Evolutionary conservation across 2,113 vertebrate species (phyloP), one percentile per base, ranked within the genome.

Genomic region (Plotosus lineatus): DNA sequence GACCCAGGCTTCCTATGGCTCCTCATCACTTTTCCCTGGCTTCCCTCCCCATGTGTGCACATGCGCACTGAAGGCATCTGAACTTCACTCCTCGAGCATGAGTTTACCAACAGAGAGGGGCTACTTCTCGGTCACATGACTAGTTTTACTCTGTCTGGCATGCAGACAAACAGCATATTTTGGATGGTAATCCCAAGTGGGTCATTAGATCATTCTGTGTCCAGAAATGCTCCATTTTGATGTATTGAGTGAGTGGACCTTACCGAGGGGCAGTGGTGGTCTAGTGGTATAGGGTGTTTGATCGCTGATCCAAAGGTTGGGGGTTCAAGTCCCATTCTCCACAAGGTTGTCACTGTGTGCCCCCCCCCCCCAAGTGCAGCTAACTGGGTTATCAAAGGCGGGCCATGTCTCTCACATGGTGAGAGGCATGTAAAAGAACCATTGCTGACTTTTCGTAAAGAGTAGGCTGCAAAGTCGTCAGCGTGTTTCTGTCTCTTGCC

Each of bases 1-100:
- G 82, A 82, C 82, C 85, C 79, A 78, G 85, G 79, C 82, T 86
- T 83, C 85, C 85, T 85, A 75, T 83, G 82, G 79, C 82, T 78
- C 55, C 75, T 86, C 83, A 85, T 83, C 77, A 80, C 78, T 48
- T 72, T 69, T 53, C 53, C 72, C 66, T 72, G 48, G 38, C 80
- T 58, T 36, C 42, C 80, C 84, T 68, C 80, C 60, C 77, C 60
- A 63, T 33, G 56, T 81, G 36, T 58, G 17, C n/a, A n/a, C n/a
- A n/a, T 61, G 26, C 72, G n/a, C 65, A 46, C 28, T 80, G 66
- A 21, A 50, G 40, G 61, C 36, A 40, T 79, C 55, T 77, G 31
- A 12, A 53, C 73, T 74, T 33, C 51, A 60, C 40, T 77, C 42
- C 50, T 69, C 21, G 75, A 46, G 58, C 65, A 73, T 36, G 44